Conservation (phyloP, 2,888 invertebrate species). For the Lepeophtheirus nordmannii region DNA sequence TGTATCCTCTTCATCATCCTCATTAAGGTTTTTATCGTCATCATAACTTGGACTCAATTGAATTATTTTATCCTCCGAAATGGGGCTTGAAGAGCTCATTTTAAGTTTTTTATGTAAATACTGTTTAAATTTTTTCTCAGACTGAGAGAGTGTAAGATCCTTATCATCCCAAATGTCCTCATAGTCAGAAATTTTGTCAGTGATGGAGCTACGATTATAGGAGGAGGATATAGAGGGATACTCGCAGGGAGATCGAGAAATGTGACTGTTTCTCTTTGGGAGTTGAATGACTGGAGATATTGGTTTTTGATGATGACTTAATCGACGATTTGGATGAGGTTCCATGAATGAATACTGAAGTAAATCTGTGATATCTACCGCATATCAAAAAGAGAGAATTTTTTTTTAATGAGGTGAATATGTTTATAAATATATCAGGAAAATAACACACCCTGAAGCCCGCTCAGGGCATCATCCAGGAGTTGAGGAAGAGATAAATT, state of each 20-base stretch:
- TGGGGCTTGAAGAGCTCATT: neutral
- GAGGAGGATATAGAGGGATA: neutral
- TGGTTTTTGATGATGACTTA: neutral
- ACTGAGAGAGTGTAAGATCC: neutral
- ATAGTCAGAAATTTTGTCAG: constrained; percentile 84
- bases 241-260: neutral
- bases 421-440: too few relatives aligned
- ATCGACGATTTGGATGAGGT: neutral
- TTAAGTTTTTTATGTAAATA: neutral
- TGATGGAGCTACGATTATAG: constrained; percentile 52
- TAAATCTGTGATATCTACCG: neutral
- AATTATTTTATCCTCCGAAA: neutral
- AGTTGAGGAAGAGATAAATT: neutral
- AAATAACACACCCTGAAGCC: neutral
- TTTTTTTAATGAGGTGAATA: too few relatives aligned
- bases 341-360: constrained; percentile 2
- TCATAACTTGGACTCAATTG: too few relatives aligned
- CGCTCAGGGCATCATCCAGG: neutral
- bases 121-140: neutral
- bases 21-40: neutral
- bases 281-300: too few relatives aligned
- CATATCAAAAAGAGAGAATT: too few relatives aligned
- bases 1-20: neutral
- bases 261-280: neutral
- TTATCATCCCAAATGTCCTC: constrained; percentile 70